Base-by-base conservation (phyloP, 2,113 vertebrate species). In the Plectropomus leopardus region DNA sequence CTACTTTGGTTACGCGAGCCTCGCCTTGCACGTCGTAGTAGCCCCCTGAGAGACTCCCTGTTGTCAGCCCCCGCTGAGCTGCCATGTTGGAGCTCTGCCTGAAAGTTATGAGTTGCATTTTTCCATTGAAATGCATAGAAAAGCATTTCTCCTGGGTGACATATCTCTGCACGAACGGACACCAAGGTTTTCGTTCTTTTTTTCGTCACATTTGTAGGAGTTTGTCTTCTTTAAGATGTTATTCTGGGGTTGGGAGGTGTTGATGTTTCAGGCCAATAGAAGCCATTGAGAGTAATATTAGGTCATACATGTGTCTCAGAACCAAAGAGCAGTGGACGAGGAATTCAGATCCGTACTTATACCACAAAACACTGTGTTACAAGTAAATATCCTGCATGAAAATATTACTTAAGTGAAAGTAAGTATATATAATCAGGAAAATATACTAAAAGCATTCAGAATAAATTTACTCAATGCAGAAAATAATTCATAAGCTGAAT, bases 221-320 rank as follows among this genome's bases (percentile, higher is more conserved):
- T 44, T 42, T 30, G 44, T 51, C 32, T 57, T 40, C 14, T 50
- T 34, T 6, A 9, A 15, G 15, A 64, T 1, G 36, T 40, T 10
- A 40, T 40, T 40, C 36, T 40, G 8, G n/a, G 16, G 40, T 45
- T 57, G 40, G 58, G 40, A 78, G 55, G 24, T 1, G 9, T 26
- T 11, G 34, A 45, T 34, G 71, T 64, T 67, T 1, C 0, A 11
- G 24, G 71, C 42, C 61, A 11, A 3, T 55, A 23, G 48, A 59
- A 63, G 45, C 78, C 53, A 16, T 51, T 15, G 60, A 65, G 73
- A 75, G 63, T 71, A 69, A 80, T 74, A 82, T 6, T 57, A 64
- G 72, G 63, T 78, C 81, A 75, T 72, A 77, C 78, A 84, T 77
- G 71, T 81, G 13, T 59, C 34, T 65, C 58, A 15, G 53, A 74